Evolutionary conservation across 1,140 invertebrate species (phyloP).

Genomic region (Microplitis mediator): DNA sequence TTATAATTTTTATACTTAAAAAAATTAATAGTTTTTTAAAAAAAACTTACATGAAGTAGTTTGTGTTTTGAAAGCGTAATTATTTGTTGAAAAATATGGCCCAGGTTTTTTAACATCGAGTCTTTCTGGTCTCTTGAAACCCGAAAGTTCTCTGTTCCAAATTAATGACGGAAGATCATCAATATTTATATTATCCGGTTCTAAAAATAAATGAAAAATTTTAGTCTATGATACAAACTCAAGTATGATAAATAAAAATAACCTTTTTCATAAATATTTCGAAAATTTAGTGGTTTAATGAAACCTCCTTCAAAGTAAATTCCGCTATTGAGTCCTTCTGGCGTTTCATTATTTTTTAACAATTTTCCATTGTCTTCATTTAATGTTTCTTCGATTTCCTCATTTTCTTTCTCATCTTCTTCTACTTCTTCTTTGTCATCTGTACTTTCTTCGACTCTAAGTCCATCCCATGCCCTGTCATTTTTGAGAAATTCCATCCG

Average conservation of each 20-base stretch:
- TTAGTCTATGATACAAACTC: background rate
- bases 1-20: constrained; percentile 10
- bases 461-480: constrained; percentile 27
- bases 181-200: constrained; percentile 20
- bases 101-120: constrained; percentile 95
- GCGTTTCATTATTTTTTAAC: constrained; percentile 40
- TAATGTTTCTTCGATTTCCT: constrained; percentile 4
- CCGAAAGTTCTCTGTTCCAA: constrained; percentile 54
- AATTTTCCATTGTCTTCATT: constrained; percentile 17
- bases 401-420: constrained; percentile 3
- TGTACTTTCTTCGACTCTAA: constrained; percentile 22
- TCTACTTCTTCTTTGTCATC: constrained; percentile 37
- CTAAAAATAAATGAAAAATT: constrained; percentile 17
- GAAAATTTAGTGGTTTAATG: constrained; percentile 49
- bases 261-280: constrained; percentile 23
- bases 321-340: constrained; percentile 41
- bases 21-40: background rate
- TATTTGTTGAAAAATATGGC: constrained; percentile 73
- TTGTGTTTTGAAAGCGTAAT: constrained; percentile 63
- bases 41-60: constrained; percentile 28
- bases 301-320: constrained; percentile 72
- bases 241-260: background rate
- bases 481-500: constrained; percentile 37
- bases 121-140: constrained; percentile 84
- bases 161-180: constrained; percentile 47